A percentile compares a stretch with the other conserved stretches of the same genome.
Conservation (phyloP, 2,797 vertebrate species). For the Gallinago stenura region DNA sequence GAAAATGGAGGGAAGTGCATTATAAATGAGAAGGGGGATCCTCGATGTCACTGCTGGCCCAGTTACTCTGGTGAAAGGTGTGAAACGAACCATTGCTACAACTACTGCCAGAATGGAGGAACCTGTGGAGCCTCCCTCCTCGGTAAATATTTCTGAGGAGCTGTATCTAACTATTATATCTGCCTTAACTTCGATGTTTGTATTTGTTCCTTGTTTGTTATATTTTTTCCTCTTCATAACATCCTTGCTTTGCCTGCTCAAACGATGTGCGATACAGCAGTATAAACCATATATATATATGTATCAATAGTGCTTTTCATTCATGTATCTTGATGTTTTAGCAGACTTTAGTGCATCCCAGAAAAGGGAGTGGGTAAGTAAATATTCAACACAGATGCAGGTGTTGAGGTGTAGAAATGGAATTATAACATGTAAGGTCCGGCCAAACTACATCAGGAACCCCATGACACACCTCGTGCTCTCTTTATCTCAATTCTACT, state of each 20-base stretch:
- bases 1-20: slow-evolving; percentile 97
- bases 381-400: accelerated
- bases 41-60: slow-evolving; percentile 96
- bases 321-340: accelerated
- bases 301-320: background rate
- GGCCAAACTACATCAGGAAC: background rate
- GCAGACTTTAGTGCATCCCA: background rate
- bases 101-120: slow-evolving; percentile 96
- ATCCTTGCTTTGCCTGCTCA: background rate
- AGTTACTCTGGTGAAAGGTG: slow-evolving; percentile 96
- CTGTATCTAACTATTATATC: background rate
- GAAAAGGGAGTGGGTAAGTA: background rate
- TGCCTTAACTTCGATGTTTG: background rate
- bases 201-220: background rate
- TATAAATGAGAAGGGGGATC: slow-evolving; percentile 94
- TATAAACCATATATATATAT: too few relatives aligned
- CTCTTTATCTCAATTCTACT: background rate
- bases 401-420: background rate
- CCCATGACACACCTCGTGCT: background rate
- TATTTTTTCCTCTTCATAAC: background rate
- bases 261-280: background rate
- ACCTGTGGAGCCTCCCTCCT: slow-evolving; percentile 92
- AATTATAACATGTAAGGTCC: background rate
- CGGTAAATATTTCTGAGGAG: slow-evolving; percentile 82
- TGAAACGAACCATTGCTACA: slow-evolving; percentile 94